Evolutionary conservation across 1,140 invertebrate species (phyloP), one percentile per base, ranked within the genome.

Genomic region (Drosophila ironensis): DNA sequence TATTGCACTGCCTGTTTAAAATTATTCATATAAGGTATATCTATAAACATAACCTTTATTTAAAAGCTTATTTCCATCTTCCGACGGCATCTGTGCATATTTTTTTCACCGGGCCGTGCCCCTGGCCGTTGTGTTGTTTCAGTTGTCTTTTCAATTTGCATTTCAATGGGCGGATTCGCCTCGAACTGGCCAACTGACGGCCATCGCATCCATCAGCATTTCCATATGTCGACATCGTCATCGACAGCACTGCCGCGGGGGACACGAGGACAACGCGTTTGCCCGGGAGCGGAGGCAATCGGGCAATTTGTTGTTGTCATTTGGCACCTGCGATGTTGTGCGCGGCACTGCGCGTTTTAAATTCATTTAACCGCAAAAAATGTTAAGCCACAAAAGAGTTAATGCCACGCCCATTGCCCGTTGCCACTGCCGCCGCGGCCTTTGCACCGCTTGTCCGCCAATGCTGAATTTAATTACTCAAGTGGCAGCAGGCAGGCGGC

Each of bases 321-420:
- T 84, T 86, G 76, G 78, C 78, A 84, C 78, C 78, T 84, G 78
- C 35, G 63, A 64, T 46, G 67, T 53, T 63, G 46, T 40, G 63
- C 75, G 57, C 51, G 35, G 48, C 44, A 50, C 51, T 77, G 78
- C 63, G 47, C 74, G 56, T 78, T 84, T 86, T 78, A 84, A 86
- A 84, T 84, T 84, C 80, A 86, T 84, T 84, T 84, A 78, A 84
- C 78, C 78, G 77, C 78, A 84, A 82, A 82, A n/a, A 84, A 82
- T 82, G 78, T 82, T 82, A 82, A 71, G 70, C 78, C 78, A 78
- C 78, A 86, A 84, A 63, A 78, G 78, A 76, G 81, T 84, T 84
- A 84, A 84, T 84, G 78, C 78, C 78, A 82, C 78, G 70, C 80
- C 78, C 78, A 60, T 59, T 52, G 47, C 37, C 17, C 51, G n/a